Conservation (phyloP, 2,113 vertebrate species). For the human (Homo sapiens) region DNA sequence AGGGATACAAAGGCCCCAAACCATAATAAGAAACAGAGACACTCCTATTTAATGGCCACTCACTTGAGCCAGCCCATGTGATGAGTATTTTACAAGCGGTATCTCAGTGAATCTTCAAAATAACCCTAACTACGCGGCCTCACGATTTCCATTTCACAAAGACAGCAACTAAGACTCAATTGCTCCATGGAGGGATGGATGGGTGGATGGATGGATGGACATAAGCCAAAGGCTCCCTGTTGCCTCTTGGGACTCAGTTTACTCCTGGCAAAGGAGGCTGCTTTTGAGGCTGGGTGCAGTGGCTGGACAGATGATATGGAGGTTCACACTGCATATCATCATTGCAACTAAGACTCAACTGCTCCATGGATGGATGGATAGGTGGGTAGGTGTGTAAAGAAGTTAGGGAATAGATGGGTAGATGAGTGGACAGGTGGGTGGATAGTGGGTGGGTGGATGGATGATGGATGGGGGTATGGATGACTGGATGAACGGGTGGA, state of each 20-base stretch:
- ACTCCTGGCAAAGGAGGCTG: background rate
- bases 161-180: background rate
- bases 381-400: too few relatives aligned
- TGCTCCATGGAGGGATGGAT: too few relatives aligned
- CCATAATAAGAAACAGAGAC: background rate
- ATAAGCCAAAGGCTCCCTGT: background rate
- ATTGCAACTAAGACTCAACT: background rate
- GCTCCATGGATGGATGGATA: background rate
- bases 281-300: background rate
- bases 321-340: accelerated
- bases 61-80: background rate
- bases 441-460: too few relatives aligned
- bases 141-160: background rate
- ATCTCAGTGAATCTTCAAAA: background rate
- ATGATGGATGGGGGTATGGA: too few relatives aligned
- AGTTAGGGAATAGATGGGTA: too few relatives aligned
- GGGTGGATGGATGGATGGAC: too few relatives aligned
- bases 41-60: background rate
- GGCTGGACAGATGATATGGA: accelerated
- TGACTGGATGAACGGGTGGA: too few relatives aligned
- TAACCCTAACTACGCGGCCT: background rate
- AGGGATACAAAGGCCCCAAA: background rate
- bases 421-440: background rate
- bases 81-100: background rate
- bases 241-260: background rate